phyloP scores from a whole-genome alignment of 1,140 invertebrate genomes.

The Scaptomyza hsui region DNA sequence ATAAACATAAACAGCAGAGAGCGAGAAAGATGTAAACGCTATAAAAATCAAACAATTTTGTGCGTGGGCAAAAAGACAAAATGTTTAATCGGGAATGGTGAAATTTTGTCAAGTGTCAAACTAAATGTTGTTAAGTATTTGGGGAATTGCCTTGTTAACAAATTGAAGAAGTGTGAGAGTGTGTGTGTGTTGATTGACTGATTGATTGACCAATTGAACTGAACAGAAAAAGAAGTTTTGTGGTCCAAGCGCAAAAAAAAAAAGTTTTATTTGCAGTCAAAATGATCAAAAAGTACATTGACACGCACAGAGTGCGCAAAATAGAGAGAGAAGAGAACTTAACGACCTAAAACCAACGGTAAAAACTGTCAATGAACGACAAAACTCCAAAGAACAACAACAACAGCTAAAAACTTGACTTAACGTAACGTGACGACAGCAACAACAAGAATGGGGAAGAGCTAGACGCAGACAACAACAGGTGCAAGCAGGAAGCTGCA shows the following conservation, averaged over 20 bases:
- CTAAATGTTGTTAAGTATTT: constrained; percentile 9
- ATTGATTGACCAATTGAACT: constrained; percentile 43
- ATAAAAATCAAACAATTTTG: constrained; percentile 43
- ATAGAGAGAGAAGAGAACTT: constrained; percentile 5
- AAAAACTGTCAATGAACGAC: constrained; percentile 71
- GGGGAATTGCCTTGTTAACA: constrained; percentile 54
- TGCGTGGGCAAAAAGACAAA: not conserved
- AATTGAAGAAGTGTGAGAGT: constrained; percentile 56
- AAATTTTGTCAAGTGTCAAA: constrained; percentile 32
- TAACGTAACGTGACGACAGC: constrained; percentile 64
- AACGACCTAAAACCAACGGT: constrained; percentile 52
- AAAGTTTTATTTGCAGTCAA: constrained; percentile 51
- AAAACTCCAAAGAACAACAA: constrained; percentile 34
- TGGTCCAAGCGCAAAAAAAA: constrained; percentile 16
- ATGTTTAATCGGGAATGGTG: constrained; percentile 1
- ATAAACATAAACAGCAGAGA: constrained; percentile 21
- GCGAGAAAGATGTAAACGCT: constrained; percentile 29
- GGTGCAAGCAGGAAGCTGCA: constrained; percentile 27
- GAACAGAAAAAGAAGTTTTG: constrained; percentile 47
- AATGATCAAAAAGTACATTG: constrained; percentile 24
- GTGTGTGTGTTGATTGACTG: constrained; percentile 53
- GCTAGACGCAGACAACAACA: constrained; percentile 23
- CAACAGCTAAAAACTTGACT: constrained; percentile 52
- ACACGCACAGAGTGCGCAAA: not conserved
- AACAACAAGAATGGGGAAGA: constrained; percentile 27